These are phyloP conservation scores for Astur gentilis DNA, from an alignment of 2,113 vertebrate genomes.

Conservation along the genomic window DNA sequence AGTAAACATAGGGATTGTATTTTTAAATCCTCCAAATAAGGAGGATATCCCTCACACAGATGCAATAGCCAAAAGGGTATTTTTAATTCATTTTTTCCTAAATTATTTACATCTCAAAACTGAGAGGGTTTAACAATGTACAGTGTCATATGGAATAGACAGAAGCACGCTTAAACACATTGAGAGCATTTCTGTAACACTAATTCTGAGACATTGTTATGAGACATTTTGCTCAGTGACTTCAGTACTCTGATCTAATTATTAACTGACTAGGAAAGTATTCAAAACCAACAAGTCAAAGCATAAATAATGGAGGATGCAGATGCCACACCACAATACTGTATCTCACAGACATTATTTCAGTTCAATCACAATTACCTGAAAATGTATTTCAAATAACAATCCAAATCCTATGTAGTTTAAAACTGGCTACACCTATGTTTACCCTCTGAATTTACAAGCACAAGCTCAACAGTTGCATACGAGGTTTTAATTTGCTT, in stretches of 20 bases:
- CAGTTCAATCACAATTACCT: neutral
- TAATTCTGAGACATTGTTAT: neutral
- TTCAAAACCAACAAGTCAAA: neutral
- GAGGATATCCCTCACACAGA: neutral
- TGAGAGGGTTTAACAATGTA: neutral
- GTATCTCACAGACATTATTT: neutral
- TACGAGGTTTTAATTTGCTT: neutral
- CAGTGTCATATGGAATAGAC: neutral
- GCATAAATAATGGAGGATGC: neutral
- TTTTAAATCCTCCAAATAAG: neutral
- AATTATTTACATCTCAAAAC: neutral
- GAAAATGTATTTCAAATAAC: conserved; percentile 7
- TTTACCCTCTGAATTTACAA: neutral
- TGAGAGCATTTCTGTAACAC: neutral
- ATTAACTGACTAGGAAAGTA: neutral
- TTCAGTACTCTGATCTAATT: neutral
- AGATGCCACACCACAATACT: neutral
- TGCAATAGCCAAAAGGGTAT: neutral
- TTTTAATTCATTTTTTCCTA: neutral
- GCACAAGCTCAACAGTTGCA: neutral
- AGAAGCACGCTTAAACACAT: neutral
- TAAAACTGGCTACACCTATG: neutral
- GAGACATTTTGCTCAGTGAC: neutral
- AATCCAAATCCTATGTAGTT: neutral
- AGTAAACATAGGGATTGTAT: neutral